These are phyloP conservation scores for Amblyopsis rosae DNA, from an alignment of 2,113 vertebrate genomes.

Conservation along the genomic window DNA sequence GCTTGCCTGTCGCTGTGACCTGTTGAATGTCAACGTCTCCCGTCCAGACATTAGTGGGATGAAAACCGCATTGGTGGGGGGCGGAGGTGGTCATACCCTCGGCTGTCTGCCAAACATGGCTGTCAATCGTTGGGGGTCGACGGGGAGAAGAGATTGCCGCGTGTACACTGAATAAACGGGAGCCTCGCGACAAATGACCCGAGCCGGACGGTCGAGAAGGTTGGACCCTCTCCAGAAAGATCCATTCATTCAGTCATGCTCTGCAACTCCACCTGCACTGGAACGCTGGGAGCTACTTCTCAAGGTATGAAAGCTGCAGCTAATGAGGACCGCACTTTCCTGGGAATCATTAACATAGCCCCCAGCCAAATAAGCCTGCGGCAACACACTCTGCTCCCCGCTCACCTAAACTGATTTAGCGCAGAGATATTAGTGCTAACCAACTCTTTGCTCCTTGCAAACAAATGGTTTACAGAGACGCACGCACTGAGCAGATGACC, in stretches of 20 bases:
- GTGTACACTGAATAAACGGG: neutral
- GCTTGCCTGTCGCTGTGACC: slow-evolving; percentile 35
- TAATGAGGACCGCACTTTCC: neutral
- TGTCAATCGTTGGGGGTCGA: slow-evolving; percentile 18
- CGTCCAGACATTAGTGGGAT: slow-evolving; percentile 43
- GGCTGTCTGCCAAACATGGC: slow-evolving; percentile 20
- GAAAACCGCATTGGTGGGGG: neutral
- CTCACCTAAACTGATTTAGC: slow-evolving; percentile 27
- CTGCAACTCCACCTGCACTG: neutral
- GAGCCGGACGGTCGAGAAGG: neutral
- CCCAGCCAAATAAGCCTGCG: neutral
- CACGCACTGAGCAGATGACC: slow-evolving; percentile 19
- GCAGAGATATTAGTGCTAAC: slow-evolving; percentile 28
- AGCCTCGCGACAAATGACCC: slow-evolving; percentile 15
- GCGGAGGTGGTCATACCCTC: neutral
- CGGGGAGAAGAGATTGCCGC: neutral
- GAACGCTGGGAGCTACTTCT: neutral
- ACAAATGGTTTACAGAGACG: neutral
- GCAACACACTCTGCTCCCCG: neutral
- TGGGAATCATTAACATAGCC: slow-evolving; percentile 1
- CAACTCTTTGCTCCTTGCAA: slow-evolving; percentile 35
- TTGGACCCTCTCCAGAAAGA: slow-evolving; percentile 13
- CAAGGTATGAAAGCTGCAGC: too few species aligned
- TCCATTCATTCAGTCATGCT: slow-evolving; percentile 10
- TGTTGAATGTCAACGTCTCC: slow-evolving; percentile 41